Evolutionary conservation across 2,888 invertebrate genomes (phyloP), one percentile per base, ranked within the genome.

Genomic region (Pseudolycoriella hygida): DNA sequence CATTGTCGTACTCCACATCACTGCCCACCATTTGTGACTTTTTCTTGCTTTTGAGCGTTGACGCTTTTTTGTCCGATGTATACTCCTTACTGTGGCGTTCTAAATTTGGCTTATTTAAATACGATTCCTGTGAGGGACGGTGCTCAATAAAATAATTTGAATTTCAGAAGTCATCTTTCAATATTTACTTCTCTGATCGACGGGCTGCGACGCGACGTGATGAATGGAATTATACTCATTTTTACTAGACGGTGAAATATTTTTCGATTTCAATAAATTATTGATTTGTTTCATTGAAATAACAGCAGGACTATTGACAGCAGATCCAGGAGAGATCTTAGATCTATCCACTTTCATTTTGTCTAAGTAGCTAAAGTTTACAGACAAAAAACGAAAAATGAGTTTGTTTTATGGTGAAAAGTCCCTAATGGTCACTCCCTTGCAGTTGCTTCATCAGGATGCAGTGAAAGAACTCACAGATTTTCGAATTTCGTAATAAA

Each of bases 1-100:
- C 73, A 46, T 72, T 74, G 17, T 74, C 74, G 19, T 73, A 73
- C 39, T 73, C 73, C 30, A 70, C 71, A 56, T 64, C 62, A 50
- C 62, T 63, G 30, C 54, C 46, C 17, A 48, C 52, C n/a, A 53
- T 52, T 17, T 57, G 57, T 46, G 56, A 49, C 20, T 47, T 48
- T 44, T 47, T 47, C 37, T 47, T 47, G 11, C 30, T 14, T 42
- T 43, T 49, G 10, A 38, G 44, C 15, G 42, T 43, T 40, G 50
- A 46, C 40, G 46, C 48, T 49, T 51, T 49, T 47, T 50, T 48
- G 41, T 49, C 50, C n/a, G 34, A 12, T 12, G 4, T 34, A 14
- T 8, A 14, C 34, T 34, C 34, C 15, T 34, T 34, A 34, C 15
- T 34, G 15, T 34, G 34, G n/a, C 34, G 34, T 34, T 34, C 34